Evolutionary conservation across 2,888 invertebrate genomes (phyloP).

Genomic region (Cephus rjabovi): DNA sequence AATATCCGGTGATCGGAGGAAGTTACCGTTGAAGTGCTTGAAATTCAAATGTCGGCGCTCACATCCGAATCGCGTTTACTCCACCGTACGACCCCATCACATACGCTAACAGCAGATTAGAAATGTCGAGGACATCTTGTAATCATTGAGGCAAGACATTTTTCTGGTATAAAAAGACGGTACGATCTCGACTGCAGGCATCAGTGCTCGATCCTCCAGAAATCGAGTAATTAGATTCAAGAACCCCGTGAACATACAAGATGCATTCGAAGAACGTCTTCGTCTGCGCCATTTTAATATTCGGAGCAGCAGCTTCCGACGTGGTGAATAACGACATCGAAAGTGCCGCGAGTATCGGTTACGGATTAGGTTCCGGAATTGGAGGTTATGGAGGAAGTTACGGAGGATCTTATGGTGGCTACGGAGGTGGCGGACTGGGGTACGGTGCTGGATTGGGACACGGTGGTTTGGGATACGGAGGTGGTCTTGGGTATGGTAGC

Average conservation of each 20-base stretch:
- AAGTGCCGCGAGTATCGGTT: constrained; percentile 27
- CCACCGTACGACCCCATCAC: neutral
- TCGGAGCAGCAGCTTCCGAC: neutral
- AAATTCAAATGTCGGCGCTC: neutral
- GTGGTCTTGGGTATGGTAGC: constrained; percentile 2
- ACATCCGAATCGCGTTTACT: neutral
- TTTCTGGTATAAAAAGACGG: neutral
- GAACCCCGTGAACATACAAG: neutral
- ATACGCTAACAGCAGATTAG: neutral
- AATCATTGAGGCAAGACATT: neutral
- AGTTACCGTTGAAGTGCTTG: neutral
- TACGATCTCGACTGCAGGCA: neutral
- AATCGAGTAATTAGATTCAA: neutral
- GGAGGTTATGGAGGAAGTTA: constrained; percentile 59
- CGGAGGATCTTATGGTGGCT: constrained; percentile 64
- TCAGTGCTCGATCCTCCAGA: neutral
- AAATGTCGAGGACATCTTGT: neutral
- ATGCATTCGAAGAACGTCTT: neutral
- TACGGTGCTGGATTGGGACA: constrained; percentile 33
- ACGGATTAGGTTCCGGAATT: constrained; percentile 12
- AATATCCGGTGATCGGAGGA: constrained; percentile 12
- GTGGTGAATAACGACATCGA: neutral
- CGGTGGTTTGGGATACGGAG: neutral
- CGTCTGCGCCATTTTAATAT: neutral
- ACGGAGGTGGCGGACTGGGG: constrained; percentile 59